A percentile compares a stretch with the other conserved stretches of the same genome.
Evolutionary conservation across 2,113 vertebrate species (phyloP).

Genomic region (Pollimyrus isidori): DNA sequence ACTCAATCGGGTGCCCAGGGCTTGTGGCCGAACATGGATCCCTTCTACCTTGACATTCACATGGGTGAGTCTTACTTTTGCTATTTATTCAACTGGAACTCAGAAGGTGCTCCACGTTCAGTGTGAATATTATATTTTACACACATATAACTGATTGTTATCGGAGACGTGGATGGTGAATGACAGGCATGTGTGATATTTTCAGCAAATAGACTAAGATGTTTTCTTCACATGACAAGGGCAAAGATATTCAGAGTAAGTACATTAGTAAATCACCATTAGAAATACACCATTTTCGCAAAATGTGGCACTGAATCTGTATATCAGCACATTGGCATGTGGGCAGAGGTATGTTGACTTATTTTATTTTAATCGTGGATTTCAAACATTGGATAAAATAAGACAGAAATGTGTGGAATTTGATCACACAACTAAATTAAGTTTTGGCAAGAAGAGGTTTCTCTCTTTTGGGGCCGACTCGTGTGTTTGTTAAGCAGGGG

Average conservation of each 20-base stretch:
- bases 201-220: neutral
- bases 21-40: slow-evolving; percentile 42
- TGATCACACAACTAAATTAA: slow-evolving; percentile 36
- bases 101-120: neutral
- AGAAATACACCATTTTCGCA: neutral
- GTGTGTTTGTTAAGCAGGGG: slow-evolving; percentile 45
- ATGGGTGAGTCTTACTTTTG: slow-evolving; percentile 43
- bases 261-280: neutral
- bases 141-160: neutral
- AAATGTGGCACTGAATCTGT: neutral
- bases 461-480: slow-evolving; percentile 30
- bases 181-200: neutral
- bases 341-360: neutral
- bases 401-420: slow-evolving; percentile 29
- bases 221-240: neutral
- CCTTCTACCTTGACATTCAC: slow-evolving; percentile 52
- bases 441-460: slow-evolving; percentile 40
- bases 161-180: neutral
- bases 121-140: neutral
- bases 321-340: no score
- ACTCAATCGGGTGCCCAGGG: slow-evolving; percentile 11
- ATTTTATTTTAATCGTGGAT: slow-evolving; percentile 18
- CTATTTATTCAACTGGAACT: neutral
- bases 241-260: neutral
- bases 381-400: slow-evolving; percentile 32